Evolutionary conservation across 2,797 vertebrate species (phyloP).

Genomic region (Lagocephalus sceleratus): DNA sequence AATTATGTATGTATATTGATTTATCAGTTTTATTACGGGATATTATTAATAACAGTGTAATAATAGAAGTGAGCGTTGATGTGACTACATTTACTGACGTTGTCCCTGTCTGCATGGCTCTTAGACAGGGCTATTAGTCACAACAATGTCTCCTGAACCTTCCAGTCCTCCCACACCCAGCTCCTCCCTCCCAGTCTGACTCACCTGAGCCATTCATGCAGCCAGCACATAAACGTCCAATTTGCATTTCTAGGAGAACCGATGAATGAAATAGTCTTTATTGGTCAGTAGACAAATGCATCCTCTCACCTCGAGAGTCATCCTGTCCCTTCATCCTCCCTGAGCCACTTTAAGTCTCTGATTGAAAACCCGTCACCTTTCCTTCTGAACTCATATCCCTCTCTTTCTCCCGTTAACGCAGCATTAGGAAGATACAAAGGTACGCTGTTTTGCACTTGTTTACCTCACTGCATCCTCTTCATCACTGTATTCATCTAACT

Average conservation of each 20-base stretch:
- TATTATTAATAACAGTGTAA: no score
- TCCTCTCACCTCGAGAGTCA: no score
- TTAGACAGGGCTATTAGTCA: slow-evolving; percentile 45
- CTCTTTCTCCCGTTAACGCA: slow-evolving; percentile 82
- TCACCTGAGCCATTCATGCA: slow-evolving; percentile 68
- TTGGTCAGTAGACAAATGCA: no score
- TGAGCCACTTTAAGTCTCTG: not conserved
- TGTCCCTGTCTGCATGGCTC: slow-evolving; percentile 4
- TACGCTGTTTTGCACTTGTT: slow-evolving; percentile 64
- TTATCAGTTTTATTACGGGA: no score
- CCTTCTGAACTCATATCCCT: slow-evolving; percentile 54
- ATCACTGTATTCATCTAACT: slow-evolving; percentile 17
- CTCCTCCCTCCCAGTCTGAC: slow-evolving; percentile 59
- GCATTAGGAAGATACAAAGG: slow-evolving; percentile 99
- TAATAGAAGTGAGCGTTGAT: no score
- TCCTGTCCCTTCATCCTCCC: not conserved
- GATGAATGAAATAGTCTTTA: no score
- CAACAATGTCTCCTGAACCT: slow-evolving; percentile 36
- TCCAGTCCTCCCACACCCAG: slow-evolving; percentile 61
- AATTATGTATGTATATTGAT: slow-evolving; percentile 2
- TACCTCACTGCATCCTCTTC: not conserved
- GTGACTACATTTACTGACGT: slow-evolving; percentile 15
- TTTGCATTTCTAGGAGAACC: no score
- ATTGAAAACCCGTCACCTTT: slow-evolving; percentile 34
- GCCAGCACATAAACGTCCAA: slow-evolving; percentile 60